Percentiles rank a stretch among this genome's conserved stretches.
These are phyloP conservation scores for Seriola dumerili DNA, from an alignment of 2,113 vertebrate genomes.

Conservation along the genomic window DNA sequence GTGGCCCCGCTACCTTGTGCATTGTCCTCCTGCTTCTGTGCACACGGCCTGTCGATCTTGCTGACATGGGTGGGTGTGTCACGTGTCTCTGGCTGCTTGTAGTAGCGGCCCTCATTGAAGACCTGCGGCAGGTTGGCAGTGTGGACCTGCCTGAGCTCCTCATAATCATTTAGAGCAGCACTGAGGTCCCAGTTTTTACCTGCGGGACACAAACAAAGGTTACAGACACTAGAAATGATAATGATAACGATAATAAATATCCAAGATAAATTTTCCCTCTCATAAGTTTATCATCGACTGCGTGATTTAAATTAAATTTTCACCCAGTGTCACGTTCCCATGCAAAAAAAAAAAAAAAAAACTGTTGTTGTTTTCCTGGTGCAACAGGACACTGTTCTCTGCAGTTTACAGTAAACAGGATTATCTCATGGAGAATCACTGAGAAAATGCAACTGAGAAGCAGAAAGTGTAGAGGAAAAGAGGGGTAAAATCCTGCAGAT, in stretches of 20 bases:
- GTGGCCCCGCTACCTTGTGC: conserved; percentile 70
- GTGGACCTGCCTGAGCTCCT: conserved; percentile 97
- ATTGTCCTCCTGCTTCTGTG: conserved; percentile 93
- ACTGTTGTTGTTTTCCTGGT: neutral
- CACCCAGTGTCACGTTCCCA: neutral
- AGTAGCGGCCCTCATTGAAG: conserved; percentile 94
- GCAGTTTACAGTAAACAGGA: conserved; percentile 39
- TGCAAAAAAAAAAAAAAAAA: neutral
- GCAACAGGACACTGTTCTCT: conserved; percentile 11
- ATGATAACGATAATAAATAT: neutral
- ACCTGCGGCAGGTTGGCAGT: conserved; percentile 94
- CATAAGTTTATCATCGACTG: neutral
- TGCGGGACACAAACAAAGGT: conserved; percentile 68
- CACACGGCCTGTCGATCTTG: conserved; percentile 80
- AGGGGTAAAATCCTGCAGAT: neutral
- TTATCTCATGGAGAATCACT: conserved; percentile 1
- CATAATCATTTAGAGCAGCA: conserved; percentile 95
- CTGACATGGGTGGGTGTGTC: conserved; percentile 88
- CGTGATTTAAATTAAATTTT: neutral
- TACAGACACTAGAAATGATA: neutral
- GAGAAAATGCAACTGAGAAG: neutral
- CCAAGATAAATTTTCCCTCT: neutral
- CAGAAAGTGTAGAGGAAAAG: neutral
- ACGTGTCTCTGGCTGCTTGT: conserved; percentile 85
- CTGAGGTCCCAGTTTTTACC: conserved; percentile 99